phyloP scores from a whole-genome alignment of 2,797 vertebrate genomes.

The Argentina silus region DNA sequence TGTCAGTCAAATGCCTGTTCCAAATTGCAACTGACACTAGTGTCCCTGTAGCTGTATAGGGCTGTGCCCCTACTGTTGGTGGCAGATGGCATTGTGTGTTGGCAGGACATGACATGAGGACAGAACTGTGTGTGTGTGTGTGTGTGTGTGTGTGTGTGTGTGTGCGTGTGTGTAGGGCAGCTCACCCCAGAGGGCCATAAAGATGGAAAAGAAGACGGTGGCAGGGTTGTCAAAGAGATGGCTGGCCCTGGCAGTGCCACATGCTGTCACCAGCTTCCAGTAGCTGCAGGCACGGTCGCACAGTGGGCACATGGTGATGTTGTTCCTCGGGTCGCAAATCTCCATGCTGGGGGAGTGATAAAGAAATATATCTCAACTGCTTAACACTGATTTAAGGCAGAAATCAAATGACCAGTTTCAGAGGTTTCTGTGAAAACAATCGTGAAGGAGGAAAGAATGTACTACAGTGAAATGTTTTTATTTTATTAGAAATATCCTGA shows the following conservation, averaged over 20 bases:
- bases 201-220: slow-evolving; percentile 97
- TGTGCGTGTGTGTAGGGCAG: background rate
- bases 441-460: background rate
- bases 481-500: too few relatives aligned
- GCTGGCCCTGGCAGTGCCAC: slow-evolving; percentile 92
- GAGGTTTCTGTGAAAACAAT: background rate
- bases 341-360: slow-evolving; percentile 84
- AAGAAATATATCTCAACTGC: background rate
- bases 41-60: background rate
- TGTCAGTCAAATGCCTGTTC: background rate
- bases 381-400: too few relatives aligned
- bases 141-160: background rate
- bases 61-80: slow-evolving; percentile 37
- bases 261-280: slow-evolving; percentile 93
- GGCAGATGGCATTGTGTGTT: slow-evolving; percentile 54
- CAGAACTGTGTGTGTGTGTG: background rate
- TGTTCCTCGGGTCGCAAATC: slow-evolving; percentile 90
- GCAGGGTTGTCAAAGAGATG: slow-evolving; percentile 97
- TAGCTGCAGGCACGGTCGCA: slow-evolving; percentile 94
- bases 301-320: slow-evolving; percentile 96
- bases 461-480: too few relatives aligned
- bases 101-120: slow-evolving; percentile 36
- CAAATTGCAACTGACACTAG: background rate
- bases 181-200: slow-evolving; percentile 98
- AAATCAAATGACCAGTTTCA: background rate